Evolutionary conservation across 2,113 vertebrate species (phyloP), one percentile per base, ranked within the genome.

Genomic region (Chascanopsetta lugubris): DNA sequence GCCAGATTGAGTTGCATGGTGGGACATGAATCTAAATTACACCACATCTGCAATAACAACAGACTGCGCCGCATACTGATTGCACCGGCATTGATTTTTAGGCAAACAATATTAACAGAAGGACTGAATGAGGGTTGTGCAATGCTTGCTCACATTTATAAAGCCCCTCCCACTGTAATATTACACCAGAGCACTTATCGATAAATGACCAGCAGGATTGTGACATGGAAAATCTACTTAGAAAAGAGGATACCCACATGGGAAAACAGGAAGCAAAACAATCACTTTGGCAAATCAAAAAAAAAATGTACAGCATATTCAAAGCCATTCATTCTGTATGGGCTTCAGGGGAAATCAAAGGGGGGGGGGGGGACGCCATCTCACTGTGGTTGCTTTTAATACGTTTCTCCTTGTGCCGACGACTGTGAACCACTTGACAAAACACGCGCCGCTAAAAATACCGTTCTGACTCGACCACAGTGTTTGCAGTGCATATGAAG

Each of bases 401-500:
- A 10, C 15, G 9, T 61, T 45, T 68, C 45, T 69, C 40, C 53
- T 47, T 1, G 3, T 65, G 64, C 32, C 46, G 54, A 6, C 76
- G 58, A 69, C 59, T 53, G 24, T 43, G 60, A 74, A 62, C 53
- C 38, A 59, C 40, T 62, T 65, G 36, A 34, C 34, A 53, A 68
- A 69, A 60, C 57, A 50, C 29, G 24, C 40, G 36, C 6, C 29
- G 12, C 27, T 55, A 40, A 40, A n/a, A 20, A 17, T 3, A 1
- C 34, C 9, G 3, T 29, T 69, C 57, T 54, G 56, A 61, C 53
- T 49, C 50, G 57, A 40, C 55, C 62, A 57, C 78, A 59, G 11
- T 70, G 70, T 87, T 82, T 87, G 54, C 50, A 50, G 43, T 80
- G 60, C 56, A 77, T 59, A 81, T 83, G 47, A 83, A 21, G 71